A percentile compares a stretch with the other conserved stretches of the same genome.
Evolutionary conservation across 2,888 invertebrate species (phyloP).

Genomic region (Neria commutata): DNA sequence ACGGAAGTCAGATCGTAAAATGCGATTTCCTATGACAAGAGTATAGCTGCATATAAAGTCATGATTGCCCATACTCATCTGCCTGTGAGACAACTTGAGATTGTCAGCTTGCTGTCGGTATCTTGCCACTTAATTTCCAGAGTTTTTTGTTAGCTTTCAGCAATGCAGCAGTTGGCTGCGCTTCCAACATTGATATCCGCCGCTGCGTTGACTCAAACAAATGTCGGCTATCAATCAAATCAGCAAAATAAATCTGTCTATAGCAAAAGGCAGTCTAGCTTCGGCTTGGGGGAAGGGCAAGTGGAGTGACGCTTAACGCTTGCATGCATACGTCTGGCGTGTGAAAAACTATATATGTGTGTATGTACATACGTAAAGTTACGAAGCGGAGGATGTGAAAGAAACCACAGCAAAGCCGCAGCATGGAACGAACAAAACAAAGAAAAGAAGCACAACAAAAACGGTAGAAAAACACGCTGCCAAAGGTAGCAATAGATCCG

Average conservation of each 20-base stretch:
- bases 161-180: background rate
- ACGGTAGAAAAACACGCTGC: background rate
- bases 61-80: too few relatives aligned
- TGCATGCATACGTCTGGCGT: background rate
- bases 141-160: background rate
- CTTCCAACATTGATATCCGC: background rate
- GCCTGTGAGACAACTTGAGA: background rate
- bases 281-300: background rate
- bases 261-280: background rate
- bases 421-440: background rate
- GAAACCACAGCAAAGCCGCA: background rate
- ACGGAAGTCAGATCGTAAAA: too few relatives aligned
- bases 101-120: background rate
- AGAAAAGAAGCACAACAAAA: background rate
- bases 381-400: background rate
- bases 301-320: too few relatives aligned
- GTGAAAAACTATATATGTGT: background rate
- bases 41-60: too few relatives aligned
- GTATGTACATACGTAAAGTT: background rate
- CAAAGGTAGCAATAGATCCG: background rate
- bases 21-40: too few relatives aligned
- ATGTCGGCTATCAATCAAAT: conserved; percentile 14
- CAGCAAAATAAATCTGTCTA: conserved; percentile 1
- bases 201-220: background rate
- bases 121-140: background rate